These are phyloP conservation scores for Clunio marinus DNA, from an alignment of 2,888 invertebrate species.

Conservation along the genomic window DNA sequence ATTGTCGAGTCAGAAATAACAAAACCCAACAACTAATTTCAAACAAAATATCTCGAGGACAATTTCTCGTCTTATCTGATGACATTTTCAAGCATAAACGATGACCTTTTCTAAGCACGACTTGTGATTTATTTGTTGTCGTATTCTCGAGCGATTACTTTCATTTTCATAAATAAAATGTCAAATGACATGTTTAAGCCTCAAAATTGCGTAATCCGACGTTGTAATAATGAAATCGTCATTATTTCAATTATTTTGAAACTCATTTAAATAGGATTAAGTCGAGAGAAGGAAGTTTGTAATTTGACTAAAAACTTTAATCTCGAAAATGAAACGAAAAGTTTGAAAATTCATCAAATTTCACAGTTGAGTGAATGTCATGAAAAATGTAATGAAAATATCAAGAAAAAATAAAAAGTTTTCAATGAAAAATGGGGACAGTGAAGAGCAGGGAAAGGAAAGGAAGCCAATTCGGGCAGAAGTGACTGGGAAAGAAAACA, in stretches of 20 bases:
- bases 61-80: conserved; percentile 18
- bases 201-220: background rate
- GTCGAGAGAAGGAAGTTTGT: background rate
- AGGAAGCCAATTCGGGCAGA: background rate
- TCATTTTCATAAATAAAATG: conserved; percentile 18
- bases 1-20: background rate
- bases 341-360: too few relatives aligned
- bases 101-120: background rate
- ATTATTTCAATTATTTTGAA: background rate
- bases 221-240: background rate
- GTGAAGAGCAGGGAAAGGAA: too few relatives aligned
- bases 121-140: conserved; percentile 7
- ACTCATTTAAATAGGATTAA: background rate
- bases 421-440: background rate
- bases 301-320: background rate
- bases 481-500: background rate
- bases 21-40: background rate
- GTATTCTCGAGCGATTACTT: background rate
- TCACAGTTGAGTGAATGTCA: too few relatives aligned
- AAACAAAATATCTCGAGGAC: conserved; percentile 4
- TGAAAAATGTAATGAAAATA: background rate
- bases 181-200: too few relatives aligned
- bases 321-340: background rate
- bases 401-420: background rate
- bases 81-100: background rate